phyloP scores from a whole-genome alignment of 92 coral and sea anemone species.

The Porites rus region DNA sequence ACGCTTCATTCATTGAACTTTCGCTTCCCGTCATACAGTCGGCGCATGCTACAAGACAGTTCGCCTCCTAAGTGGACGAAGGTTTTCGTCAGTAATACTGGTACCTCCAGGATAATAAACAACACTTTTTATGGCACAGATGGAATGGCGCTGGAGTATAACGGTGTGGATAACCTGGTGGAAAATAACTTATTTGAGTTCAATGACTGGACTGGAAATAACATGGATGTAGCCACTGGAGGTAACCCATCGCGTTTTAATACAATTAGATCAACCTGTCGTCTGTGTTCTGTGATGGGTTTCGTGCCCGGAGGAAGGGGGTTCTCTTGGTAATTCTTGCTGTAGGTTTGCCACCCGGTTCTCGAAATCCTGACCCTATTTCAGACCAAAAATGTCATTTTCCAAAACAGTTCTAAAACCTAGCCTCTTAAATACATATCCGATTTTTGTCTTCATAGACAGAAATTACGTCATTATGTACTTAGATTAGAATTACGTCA shows the following conservation, averaged over 20 bases:
- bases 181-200: constrained; percentile 81
- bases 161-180: constrained; percentile 56
- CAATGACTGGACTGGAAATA: constrained; percentile 86
- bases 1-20: constrained; percentile 68
- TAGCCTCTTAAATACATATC: too few relatives aligned
- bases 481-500: too few relatives aligned
- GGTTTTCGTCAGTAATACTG: constrained; percentile 23
- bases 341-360: too few relatives aligned
- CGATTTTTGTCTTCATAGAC: too few relatives aligned
- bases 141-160: constrained; percentile 79
- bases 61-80: constrained; percentile 77
- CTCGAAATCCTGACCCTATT: too few relatives aligned
- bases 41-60: constrained; percentile 72
- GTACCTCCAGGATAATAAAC: constrained; percentile 37
- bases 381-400: too few relatives aligned
- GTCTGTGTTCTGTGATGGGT: too few relatives aligned
- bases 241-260: constrained; percentile 13
- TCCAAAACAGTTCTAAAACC: too few relatives aligned
- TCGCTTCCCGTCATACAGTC: constrained; percentile 74
- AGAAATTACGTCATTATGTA: too few relatives aligned
- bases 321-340: too few relatives aligned
- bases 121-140: constrained; percentile 79
- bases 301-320: too few relatives aligned
- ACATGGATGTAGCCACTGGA: constrained; percentile 63
- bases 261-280: too few relatives aligned